Percentiles rank a stretch among this genome's conserved stretches.
Evolutionary conservation across 2,797 vertebrate genomes (phyloP).

Genomic region (Sebastes itinus): DNA sequence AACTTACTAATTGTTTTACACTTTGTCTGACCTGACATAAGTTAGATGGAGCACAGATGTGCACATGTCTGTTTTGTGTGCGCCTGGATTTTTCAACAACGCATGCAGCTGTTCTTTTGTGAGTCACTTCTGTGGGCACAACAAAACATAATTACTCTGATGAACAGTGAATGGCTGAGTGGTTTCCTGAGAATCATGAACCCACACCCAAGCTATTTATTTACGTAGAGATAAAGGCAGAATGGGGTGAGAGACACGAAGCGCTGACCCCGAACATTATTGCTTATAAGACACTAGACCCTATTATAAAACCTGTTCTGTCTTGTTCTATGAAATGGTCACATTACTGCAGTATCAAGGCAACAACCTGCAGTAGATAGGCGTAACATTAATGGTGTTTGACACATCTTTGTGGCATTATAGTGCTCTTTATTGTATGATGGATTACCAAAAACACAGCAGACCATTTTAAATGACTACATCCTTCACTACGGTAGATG

Average conservation of each 20-base stretch:
- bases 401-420: neutral
- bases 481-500: neutral
- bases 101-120: constrained; percentile 61
- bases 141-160: constrained; percentile 66
- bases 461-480: neutral
- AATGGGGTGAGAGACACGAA: neutral
- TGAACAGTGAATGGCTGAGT: constrained; percentile 56
- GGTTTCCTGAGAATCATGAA: constrained; percentile 51
- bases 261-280: constrained; percentile 12
- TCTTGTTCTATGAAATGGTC: constrained; percentile 1
- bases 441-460: neutral
- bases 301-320: constrained; percentile 1
- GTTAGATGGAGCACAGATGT: constrained; percentile 56
- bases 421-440: neutral
- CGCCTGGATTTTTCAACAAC: constrained; percentile 28
- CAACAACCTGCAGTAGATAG: neutral
- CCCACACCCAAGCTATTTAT: constrained; percentile 35
- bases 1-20: constrained; percentile 21
- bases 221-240: constrained; percentile 38
- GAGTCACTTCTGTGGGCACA: constrained; percentile 62
- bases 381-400: neutral
- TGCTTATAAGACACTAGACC: neutral
- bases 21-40: constrained; percentile 36
- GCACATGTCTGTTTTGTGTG: constrained; percentile 12
- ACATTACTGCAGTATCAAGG: neutral